Percentiles rank a stretch among this genome's conserved stretches.
Evolutionary conservation across 2,113 vertebrate genomes (phyloP).

Genomic region (Typhlomys cinereus): DNA sequence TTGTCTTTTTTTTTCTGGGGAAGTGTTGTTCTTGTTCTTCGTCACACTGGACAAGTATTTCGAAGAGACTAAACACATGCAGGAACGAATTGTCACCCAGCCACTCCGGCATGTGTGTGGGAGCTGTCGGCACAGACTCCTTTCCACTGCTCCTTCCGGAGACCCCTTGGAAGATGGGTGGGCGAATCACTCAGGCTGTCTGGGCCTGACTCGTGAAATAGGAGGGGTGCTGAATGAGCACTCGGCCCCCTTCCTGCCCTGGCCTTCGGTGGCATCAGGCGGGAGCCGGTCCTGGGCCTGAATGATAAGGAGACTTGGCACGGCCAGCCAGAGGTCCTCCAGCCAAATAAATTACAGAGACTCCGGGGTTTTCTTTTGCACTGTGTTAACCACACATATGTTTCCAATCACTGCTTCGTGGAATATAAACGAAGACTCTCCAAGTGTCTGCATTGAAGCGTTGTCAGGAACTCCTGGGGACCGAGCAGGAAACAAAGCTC

Average conservation of each 20-base stretch:
- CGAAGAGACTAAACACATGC: not conserved
- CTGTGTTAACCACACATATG: constrained; percentile 35
- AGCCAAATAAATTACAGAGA: constrained; percentile 5
- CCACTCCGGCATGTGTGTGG: not conserved
- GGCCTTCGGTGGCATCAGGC: not conserved
- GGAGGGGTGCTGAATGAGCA: not conserved
- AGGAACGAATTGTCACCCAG: not conserved
- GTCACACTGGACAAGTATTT: not conserved
- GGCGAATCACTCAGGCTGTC: not conserved
- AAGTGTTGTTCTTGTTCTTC: not conserved
- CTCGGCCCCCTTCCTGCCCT: not conserved
- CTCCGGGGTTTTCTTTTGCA: not conserved
- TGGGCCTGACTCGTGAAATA: not conserved
- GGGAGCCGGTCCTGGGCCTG: constrained; percentile 32
- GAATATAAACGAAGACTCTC: constrained; percentile 20
- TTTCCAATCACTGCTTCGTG: constrained; percentile 61
- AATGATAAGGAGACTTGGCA: constrained; percentile 7
- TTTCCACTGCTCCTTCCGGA: not conserved
- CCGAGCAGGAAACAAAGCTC: constrained; percentile 13
- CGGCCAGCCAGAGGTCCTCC: not conserved
- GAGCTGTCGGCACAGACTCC: not conserved
- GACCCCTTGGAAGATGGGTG: not conserved
- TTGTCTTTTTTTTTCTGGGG: not conserved
- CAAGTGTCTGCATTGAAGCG: not conserved
- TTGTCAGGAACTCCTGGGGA: constrained; percentile 48